Conservation (phyloP, 2,113 vertebrate genomes). For the Thalassoma bifasciatum region DNA sequence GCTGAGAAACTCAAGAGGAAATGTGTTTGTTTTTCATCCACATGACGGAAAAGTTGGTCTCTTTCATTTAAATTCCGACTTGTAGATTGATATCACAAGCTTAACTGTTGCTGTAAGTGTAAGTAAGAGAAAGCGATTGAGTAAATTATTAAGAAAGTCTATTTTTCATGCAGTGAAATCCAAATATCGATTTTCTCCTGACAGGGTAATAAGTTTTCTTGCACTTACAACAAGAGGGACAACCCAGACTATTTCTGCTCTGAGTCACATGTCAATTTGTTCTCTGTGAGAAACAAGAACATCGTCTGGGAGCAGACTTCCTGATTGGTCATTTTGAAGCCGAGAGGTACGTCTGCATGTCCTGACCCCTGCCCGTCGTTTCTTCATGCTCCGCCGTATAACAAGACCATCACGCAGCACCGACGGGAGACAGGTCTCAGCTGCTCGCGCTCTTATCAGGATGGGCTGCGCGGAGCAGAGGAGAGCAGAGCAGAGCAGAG, state of each 20-base stretch:
- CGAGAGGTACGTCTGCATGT: constrained; percentile 62
- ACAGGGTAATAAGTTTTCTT: constrained; percentile 22
- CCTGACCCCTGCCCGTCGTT: constrained; percentile 72
- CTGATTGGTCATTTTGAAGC: constrained; percentile 76
- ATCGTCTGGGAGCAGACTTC: constrained; percentile 61
- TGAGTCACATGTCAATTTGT: constrained; percentile 69
- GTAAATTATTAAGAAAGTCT: constrained; percentile 7
- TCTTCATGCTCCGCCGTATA: constrained; percentile 72
- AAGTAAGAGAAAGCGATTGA: not conserved
- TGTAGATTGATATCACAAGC: not conserved
- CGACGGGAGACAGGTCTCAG: constrained; percentile 71
- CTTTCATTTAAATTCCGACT: too few species aligned
- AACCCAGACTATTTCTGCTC: constrained; percentile 50
- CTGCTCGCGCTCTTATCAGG: constrained; percentile 67
- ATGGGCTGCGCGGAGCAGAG: constrained; percentile 40
- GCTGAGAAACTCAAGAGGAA: constrained; percentile 24
- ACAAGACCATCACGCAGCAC: constrained; percentile 69
- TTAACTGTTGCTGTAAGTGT: not conserved
- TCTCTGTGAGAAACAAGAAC: constrained; percentile 49
- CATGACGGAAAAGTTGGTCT: too few species aligned
- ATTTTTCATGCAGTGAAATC: constrained; percentile 29
- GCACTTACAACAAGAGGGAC: constrained; percentile 32
- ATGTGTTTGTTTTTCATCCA: too few species aligned
- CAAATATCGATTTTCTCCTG: constrained; percentile 36
- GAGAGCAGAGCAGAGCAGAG: too few species aligned